Conservation (phyloP, 2,888 invertebrate genomes). For the Sarcophaga carnaria region DNA sequence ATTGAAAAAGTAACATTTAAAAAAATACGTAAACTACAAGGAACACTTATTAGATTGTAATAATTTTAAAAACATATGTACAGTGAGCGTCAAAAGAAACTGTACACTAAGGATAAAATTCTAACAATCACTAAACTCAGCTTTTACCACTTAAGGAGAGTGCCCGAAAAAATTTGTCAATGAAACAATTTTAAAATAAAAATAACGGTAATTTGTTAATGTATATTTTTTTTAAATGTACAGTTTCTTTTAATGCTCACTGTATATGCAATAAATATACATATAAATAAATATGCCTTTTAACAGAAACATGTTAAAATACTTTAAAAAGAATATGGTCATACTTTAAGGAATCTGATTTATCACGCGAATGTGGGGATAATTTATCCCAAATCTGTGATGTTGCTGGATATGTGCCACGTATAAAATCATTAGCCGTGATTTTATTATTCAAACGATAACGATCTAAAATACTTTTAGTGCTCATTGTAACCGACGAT, state of each 20-base stretch:
- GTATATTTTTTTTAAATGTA: too few species aligned
- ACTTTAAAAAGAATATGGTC: conserved; percentile 66
- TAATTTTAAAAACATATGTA: background rate
- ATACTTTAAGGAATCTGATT: conserved; percentile 81
- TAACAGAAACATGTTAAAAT: background rate
- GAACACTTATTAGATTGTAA: background rate
- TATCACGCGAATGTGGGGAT: conserved; percentile 77
- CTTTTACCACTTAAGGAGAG: too few species aligned
- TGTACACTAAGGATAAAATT: too few species aligned
- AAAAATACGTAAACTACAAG: background rate
- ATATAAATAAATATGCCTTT: conserved; percentile 2
- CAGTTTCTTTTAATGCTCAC: too few species aligned
- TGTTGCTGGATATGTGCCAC: conserved; percentile 71
- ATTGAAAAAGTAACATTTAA: background rate
- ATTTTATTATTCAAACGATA: conserved; percentile 67
- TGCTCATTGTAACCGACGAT: conserved; percentile 72
- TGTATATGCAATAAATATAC: background rate
- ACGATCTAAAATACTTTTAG: conserved; percentile 77
- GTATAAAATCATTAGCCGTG: conserved; percentile 75
- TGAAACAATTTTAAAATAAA: too few species aligned
- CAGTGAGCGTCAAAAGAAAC: too few species aligned
- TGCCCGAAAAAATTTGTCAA: too few species aligned
- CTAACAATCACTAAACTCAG: too few species aligned
- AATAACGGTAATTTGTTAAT: too few species aligned
- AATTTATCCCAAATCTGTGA: conserved; percentile 61